Evolutionary conservation across 1,140 invertebrate genomes (phyloP).

Genomic region (Copidosoma floridanum): DNA sequence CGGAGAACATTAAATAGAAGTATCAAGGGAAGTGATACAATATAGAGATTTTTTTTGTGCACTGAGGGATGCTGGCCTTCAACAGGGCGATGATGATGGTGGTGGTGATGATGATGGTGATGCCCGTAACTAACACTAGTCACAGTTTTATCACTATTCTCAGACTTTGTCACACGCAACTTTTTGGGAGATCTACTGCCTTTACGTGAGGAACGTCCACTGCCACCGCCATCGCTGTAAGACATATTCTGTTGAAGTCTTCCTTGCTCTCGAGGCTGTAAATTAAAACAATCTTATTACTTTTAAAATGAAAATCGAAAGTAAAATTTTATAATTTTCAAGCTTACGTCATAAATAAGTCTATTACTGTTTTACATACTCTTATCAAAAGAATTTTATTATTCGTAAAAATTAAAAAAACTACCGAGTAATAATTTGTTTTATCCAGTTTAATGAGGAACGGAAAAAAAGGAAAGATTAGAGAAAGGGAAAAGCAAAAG

Average conservation of each 20-base stretch:
- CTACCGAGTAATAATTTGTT: no score
- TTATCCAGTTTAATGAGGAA: not conserved
- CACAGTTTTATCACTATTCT: constrained; percentile 50
- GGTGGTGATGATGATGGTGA: constrained; percentile 46
- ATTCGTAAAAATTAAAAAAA: no score
- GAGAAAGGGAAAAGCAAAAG: not conserved
- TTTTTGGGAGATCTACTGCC: constrained; percentile 55
- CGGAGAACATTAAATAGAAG: constrained; percentile 79
- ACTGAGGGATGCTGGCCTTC: constrained; percentile 59
- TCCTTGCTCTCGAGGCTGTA: not conserved
- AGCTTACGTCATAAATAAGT: not conserved
- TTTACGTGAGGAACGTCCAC: constrained; percentile 55
- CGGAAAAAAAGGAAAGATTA: not conserved
- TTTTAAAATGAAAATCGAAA: not conserved
- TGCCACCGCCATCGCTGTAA: constrained; percentile 57
- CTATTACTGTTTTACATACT: not conserved
- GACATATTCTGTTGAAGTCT: constrained; percentile 46
- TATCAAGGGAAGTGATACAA: constrained; percentile 82
- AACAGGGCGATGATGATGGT: constrained; percentile 38
- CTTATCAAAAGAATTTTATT: no score
- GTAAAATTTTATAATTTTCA: not conserved
- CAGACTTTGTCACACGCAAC: constrained; percentile 52
- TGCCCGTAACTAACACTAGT: constrained; percentile 47
- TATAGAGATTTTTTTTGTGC: constrained; percentile 81
- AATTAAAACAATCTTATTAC: not conserved